Evolutionary conservation across 2,888 invertebrate genomes (phyloP).

Genomic region (Parthenolecanium corni): DNA sequence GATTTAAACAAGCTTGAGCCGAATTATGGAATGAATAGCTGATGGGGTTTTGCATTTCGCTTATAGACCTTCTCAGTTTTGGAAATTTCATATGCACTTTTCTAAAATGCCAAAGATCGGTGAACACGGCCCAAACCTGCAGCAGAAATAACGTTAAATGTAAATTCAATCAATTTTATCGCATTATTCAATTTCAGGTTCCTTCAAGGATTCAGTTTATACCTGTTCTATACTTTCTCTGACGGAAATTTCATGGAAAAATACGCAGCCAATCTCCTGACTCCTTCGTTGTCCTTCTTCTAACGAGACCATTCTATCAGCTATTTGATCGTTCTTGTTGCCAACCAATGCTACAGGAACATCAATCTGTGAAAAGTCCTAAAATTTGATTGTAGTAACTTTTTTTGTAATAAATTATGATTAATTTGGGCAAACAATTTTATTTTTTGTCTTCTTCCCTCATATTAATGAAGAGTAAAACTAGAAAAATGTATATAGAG

Average conservation of each 20-base stretch:
- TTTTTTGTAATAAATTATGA: not conserved
- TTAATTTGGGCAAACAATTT: too few relatives aligned
- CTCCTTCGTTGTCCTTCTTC: conserved; percentile 64
- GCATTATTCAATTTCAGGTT: not conserved
- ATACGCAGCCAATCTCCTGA: conserved; percentile 66
- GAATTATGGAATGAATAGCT: conserved; percentile 36
- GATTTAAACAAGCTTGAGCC: conserved; percentile 7
- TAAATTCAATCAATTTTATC: too few relatives aligned
- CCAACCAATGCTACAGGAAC: conserved; percentile 70
- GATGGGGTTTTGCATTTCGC: conserved; percentile 42
- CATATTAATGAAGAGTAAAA: too few relatives aligned
- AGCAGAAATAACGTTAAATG: too few relatives aligned
- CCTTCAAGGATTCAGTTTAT: conserved; percentile 15
- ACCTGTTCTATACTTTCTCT: conserved; percentile 73
- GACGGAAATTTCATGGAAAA: conserved; percentile 76
- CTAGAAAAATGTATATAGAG: too few relatives aligned
- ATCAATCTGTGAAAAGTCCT: conserved; percentile 41
- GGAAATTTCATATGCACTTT: conserved; percentile 58
- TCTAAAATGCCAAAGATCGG: conserved; percentile 64
- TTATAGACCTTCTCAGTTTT: conserved; percentile 48
- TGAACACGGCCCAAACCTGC: conserved; percentile 62
- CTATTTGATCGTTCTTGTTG: conserved; percentile 65
- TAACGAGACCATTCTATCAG: conserved; percentile 66
- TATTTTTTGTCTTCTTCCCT: too few relatives aligned
- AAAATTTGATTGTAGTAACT: not conserved